Conservation (phyloP, 2,888 invertebrate genomes). For the Apamea anceps region DNA sequence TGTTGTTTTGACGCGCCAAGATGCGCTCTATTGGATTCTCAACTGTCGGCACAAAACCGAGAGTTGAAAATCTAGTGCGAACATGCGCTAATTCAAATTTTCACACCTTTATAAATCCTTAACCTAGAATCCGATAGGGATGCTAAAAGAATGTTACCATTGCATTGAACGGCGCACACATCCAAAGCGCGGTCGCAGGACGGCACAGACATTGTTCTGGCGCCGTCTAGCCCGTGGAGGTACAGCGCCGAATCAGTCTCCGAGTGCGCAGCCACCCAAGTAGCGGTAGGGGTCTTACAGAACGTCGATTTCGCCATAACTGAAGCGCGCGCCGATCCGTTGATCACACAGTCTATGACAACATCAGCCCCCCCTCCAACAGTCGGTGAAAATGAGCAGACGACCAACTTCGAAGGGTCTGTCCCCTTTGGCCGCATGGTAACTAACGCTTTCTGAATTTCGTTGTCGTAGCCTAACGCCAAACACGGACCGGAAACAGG, state of each 20-base stretch:
- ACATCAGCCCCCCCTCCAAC: conserved; percentile 85
- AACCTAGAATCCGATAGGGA: conserved; percentile 92
- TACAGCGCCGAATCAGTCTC: conserved; percentile 92
- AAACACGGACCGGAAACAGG: conserved; percentile 94
- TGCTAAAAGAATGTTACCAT: conserved; percentile 90
- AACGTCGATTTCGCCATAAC: conserved; percentile 92
- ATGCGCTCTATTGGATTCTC: neutral
- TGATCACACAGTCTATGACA: conserved; percentile 91
- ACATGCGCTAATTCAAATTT: conserved; percentile 68
- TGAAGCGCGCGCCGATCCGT: conserved; percentile 92
- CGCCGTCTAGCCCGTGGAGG: conserved; percentile 91
- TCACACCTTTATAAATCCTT: conserved; percentile 91
- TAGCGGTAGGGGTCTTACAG: conserved; percentile 89
- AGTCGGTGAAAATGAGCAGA: conserved; percentile 82
- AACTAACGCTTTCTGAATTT: conserved; percentile 92
- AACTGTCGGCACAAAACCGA: neutral
- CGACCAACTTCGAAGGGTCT: conserved; percentile 81
- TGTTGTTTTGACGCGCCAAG: too few species aligned
- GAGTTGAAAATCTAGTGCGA: neutral
- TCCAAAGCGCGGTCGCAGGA: conserved; percentile 93
- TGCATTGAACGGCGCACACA: conserved; percentile 90
- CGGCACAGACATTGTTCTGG: conserved; percentile 88
- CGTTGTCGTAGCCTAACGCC: conserved; percentile 92
- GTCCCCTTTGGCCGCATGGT: conserved; percentile 91
- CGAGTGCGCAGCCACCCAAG: conserved; percentile 93